Evolutionary conservation across 2,113 vertebrate species (phyloP).

Genomic region (Pyrgilauda ruficollis): DNA sequence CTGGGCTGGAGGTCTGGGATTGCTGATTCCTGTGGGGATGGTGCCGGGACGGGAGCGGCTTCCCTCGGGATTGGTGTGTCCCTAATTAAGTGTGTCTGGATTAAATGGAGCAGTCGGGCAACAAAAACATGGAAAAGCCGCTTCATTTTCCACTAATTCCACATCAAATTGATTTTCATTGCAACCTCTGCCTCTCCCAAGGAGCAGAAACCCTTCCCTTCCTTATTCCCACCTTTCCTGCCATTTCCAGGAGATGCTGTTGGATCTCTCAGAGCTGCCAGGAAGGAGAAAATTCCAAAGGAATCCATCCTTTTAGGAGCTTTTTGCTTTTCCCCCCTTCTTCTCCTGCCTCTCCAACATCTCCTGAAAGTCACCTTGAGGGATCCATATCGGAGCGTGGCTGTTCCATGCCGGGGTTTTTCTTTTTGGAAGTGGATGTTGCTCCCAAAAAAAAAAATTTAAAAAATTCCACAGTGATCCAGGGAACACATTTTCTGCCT

Average conservation of each 20-base stretch:
- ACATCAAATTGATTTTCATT: background rate
- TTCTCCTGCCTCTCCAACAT: background rate
- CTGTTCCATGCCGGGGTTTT: fast-evolving
- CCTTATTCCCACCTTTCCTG: background rate
- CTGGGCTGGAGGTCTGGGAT: background rate
- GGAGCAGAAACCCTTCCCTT: background rate
- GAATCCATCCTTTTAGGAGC: background rate
- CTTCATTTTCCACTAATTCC: background rate
- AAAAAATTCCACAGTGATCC: background rate
- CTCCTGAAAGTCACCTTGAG: background rate
- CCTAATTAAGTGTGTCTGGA: background rate
- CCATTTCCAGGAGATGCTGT: fast-evolving
- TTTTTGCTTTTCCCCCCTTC: background rate
- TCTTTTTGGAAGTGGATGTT: background rate
- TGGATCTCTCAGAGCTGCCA: background rate
- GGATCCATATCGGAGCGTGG: fast-evolving
- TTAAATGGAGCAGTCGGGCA: background rate
- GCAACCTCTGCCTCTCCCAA: background rate
- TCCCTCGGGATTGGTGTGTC: background rate
- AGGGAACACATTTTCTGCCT: background rate
- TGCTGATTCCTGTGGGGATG: background rate
- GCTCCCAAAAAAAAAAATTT: background rate
- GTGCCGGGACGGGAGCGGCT: background rate
- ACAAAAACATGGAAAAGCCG: background rate
- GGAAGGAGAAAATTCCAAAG: background rate